phyloP scores from a whole-genome alignment of 2,797 vertebrate species.

The Nannoperca australis region DNA sequence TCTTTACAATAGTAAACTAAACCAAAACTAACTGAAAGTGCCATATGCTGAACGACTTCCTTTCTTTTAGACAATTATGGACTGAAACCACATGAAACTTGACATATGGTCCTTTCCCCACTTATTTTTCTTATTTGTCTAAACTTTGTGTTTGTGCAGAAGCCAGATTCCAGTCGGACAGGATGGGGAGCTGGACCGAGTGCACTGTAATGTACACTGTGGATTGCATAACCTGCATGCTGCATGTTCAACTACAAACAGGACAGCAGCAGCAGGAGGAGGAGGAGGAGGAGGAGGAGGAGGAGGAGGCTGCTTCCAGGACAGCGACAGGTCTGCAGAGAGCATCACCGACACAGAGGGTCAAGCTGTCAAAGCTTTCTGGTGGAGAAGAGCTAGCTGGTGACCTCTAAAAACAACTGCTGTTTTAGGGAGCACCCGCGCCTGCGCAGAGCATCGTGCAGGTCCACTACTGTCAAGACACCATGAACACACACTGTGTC shows the following conservation, averaged over 20 bases:
- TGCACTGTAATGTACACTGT: background rate
- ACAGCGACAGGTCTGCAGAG: background rate
- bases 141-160: background rate
- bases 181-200: constrained; percentile 24
- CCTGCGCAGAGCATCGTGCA: constrained; percentile 34
- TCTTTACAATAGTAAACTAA: too few relatives aligned
- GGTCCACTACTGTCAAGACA: fast-evolving
- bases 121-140: background rate
- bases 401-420: constrained; percentile 79
- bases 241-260: background rate
- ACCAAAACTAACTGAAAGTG: background rate
- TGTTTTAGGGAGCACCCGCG: constrained; percentile 42
- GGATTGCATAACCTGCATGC: constrained; percentile 28
- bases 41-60: background rate
- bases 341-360: background rate
- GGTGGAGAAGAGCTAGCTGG: background rate
- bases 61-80: too few relatives aligned
- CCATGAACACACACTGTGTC: fast-evolving
- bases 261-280: background rate
- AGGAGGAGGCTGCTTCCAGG: background rate
- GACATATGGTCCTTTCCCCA: background rate
- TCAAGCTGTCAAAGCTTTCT: background rate
- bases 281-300: too few relatives aligned
- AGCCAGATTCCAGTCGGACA: constrained; percentile 20
- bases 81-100: too few relatives aligned